Evolutionary conservation across 2,797 vertebrate species (phyloP).

Genomic region (Characodon lateralis): DNA sequence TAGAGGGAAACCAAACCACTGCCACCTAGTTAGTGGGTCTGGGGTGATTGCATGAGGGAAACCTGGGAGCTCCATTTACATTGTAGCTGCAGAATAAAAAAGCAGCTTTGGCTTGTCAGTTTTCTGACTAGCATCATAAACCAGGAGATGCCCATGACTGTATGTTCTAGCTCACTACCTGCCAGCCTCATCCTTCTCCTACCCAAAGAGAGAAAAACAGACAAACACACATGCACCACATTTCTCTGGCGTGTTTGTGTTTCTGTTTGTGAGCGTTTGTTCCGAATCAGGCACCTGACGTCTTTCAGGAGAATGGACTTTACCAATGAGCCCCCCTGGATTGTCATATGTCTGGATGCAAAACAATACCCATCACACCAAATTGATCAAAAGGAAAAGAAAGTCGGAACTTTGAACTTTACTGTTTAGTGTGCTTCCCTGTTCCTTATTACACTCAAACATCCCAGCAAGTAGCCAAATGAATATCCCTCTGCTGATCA

Average conservation of each 20-base stretch:
- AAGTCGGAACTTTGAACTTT: slow-evolving; percentile 62
- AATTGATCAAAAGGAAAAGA: slow-evolving; percentile 66
- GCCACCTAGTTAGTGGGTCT: slow-evolving; percentile 51
- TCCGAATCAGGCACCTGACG: slow-evolving; percentile 78
- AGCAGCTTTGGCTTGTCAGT: slow-evolving; percentile 79
- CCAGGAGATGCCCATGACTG: slow-evolving; percentile 76
- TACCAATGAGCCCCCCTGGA: slow-evolving; percentile 70
- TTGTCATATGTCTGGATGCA: slow-evolving; percentile 81
- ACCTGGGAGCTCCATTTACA: slow-evolving; percentile 69
- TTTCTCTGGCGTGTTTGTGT: slow-evolving; percentile 73
- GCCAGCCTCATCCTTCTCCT: slow-evolving; percentile 51
- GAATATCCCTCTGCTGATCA: slow-evolving; percentile 58
- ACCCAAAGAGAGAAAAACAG: slow-evolving; percentile 29
- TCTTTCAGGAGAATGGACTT: slow-evolving; percentile 66
- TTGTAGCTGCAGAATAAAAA: slow-evolving; percentile 67
- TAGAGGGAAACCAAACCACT: slow-evolving; percentile 39
- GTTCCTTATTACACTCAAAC: slow-evolving; percentile 57
- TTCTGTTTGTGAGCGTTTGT: slow-evolving; percentile 81
- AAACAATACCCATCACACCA: slow-evolving; percentile 67
- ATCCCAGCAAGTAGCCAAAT: slow-evolving; percentile 49
- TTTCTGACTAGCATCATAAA: slow-evolving; percentile 80
- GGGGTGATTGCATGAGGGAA: slow-evolving; percentile 63
- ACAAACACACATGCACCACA: slow-evolving; percentile 16
- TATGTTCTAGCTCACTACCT: slow-evolving; percentile 72
- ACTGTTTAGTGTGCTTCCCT: slow-evolving; percentile 56